Evolutionary conservation across 2,113 vertebrate genomes (phyloP).

Genomic region (Charadrius vociferus): DNA sequence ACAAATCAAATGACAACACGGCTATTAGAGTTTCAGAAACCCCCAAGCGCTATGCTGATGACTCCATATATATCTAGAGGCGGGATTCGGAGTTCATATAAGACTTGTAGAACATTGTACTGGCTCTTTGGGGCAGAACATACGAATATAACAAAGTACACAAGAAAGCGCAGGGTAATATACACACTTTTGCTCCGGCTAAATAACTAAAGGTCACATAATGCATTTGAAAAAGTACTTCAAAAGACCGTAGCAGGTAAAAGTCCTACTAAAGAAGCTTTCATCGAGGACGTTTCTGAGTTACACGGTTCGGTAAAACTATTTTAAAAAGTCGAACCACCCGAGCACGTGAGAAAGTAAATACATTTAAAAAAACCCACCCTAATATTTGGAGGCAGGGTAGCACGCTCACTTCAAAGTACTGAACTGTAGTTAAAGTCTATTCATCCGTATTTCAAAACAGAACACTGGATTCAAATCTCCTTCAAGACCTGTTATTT

Average conservation of each 20-base stretch:
- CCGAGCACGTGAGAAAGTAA: background rate
- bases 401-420: background rate
- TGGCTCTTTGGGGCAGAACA: background rate
- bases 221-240: background rate
- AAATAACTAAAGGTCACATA: background rate
- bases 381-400: background rate
- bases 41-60: background rate
- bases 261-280: background rate
- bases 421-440: background rate
- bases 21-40: background rate
- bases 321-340: background rate
- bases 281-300: background rate
- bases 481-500: background rate
- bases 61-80: background rate
- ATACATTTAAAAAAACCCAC: background rate
- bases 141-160: background rate
- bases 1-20: background rate
- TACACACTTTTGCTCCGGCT: background rate
- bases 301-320: background rate
- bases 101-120: background rate
- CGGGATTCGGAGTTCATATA: rapidly evolving
- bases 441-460: background rate
- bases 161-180: background rate
- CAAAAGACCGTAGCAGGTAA: background rate
- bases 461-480: background rate